Evolutionary conservation across 2,113 vertebrate genomes (phyloP), one percentile per base, ranked within the genome.

Genomic region (Vulpes ferrilata): DNA sequence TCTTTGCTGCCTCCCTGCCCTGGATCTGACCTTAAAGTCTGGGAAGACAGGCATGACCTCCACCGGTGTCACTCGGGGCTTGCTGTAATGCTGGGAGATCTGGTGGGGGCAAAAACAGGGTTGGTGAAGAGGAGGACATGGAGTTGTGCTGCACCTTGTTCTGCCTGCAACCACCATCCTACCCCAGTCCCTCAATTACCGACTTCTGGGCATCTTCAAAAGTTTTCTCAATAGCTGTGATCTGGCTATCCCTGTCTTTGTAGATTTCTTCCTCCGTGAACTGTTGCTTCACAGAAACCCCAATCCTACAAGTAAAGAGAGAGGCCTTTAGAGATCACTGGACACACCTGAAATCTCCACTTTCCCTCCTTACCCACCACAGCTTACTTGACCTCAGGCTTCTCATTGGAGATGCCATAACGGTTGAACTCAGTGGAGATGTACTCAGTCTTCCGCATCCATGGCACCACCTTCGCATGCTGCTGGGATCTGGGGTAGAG

Each of bases 191-290:
- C 43, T 84, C 16, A 86, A 97, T 98, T 78, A 99, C 99, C 25
- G 99, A 96, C 98, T 99, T 99, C 98, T 99, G 99, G n/a, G 99
- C 99, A 62, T 99, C 99, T 73, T 99, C 99, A 82, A 99, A 99
- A 1, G 99, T 99, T 96, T 99, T 99, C 97, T 99, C 99, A 23
- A 99, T 99, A 76, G 99, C 99, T 5, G 99, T 98, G 60, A 99
- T 99, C 98, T 99, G 99, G 98, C 99, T 99, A 97, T 99, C 99
- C 79, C 99, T 98, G 96, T 99, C 99, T 95, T 99, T 99, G 98
- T 99, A 99, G 85, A 99, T 99, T 98, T 99, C 99, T 76, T 99
- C 99, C 95, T 99, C 99, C 0, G 99, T 99, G 95, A 99, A 99
- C 98, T 99, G 99, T 93, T 99, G 99, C 98, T 99, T 99, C 96